phyloP scores from a whole-genome alignment of 2,888 invertebrate species.

The Ferdinandea cuprea region DNA sequence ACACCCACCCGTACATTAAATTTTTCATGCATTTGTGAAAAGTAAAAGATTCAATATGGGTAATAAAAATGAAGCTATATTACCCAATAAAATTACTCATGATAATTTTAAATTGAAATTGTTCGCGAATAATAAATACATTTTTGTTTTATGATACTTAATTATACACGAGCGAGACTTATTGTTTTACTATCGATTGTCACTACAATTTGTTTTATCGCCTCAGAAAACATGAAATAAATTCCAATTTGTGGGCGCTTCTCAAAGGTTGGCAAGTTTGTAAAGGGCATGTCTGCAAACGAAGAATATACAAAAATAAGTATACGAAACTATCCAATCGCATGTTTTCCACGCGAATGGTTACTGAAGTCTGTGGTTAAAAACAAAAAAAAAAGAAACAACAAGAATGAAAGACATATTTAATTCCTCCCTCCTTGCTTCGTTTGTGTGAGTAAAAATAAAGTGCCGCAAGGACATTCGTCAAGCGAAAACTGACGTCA shows the following conservation, averaged over 20 bases:
- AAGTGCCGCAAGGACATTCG: slow-evolving; percentile 25
- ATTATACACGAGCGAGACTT: too few species aligned
- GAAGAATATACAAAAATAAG: slow-evolving; percentile 2
- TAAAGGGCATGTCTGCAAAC: slow-evolving; percentile 20
- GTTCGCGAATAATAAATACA: too few species aligned
- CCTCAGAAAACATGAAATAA: slow-evolving; percentile 29
- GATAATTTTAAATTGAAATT: too few species aligned
- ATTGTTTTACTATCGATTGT: too few species aligned
- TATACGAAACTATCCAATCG: slow-evolving; percentile 23
- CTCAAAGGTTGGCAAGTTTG: neutral
- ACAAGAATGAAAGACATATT: too few species aligned
- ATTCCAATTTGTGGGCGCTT: slow-evolving; percentile 17
- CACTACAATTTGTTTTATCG: neutral
- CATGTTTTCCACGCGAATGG: slow-evolving; percentile 41
- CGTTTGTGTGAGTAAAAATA: neutral
- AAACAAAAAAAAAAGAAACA: slow-evolving; percentile 9
- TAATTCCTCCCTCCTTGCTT: slow-evolving; percentile 16
- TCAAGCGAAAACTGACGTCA: neutral
- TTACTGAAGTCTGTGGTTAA: slow-evolving; percentile 34
- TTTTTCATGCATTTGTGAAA: too few species aligned
- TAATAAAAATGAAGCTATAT: too few species aligned
- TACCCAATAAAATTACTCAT: too few species aligned
- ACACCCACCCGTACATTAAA: too few species aligned
- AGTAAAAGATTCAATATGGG: too few species aligned
- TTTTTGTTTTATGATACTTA: too few species aligned